Percentiles rank a stretch among this genome's conserved stretches.
These are phyloP conservation scores for Garra rufa DNA, from an alignment of 2,113 vertebrate species.

Conservation along the genomic window DNA sequence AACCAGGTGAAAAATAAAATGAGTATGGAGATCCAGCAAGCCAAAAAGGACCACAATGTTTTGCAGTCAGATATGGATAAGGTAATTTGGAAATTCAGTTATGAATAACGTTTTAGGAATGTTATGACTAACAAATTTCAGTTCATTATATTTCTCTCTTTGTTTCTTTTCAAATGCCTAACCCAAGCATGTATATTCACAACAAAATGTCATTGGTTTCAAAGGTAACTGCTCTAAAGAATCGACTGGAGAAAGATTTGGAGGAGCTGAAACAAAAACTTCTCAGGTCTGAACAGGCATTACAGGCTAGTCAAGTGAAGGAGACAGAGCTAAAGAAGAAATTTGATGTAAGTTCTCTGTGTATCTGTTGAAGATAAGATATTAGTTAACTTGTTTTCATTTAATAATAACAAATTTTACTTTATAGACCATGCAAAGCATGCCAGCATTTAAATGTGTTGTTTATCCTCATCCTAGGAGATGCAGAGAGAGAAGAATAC, in stretches of 20 bases:
- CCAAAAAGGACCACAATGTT: slow-evolving; percentile 77
- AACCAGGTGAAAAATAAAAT: slow-evolving; percentile 80
- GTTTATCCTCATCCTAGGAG: slow-evolving; percentile 72
- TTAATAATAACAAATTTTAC: slow-evolving; percentile 1
- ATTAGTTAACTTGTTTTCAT: not conserved
- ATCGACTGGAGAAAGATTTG: slow-evolving; percentile 73
- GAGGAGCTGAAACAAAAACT: slow-evolving; percentile 82
- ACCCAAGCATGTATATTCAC: not conserved
- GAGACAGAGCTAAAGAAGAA: slow-evolving; percentile 80
- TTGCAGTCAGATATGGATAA: slow-evolving; percentile 85
- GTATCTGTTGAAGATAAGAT: not conserved
- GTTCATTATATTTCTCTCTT: slow-evolving; percentile 22
- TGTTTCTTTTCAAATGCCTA: not conserved
- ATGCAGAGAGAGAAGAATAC: slow-evolving; percentile 78
- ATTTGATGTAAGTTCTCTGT: slow-evolving; percentile 63
- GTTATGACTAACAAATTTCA: not conserved
- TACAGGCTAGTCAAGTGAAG: slow-evolving; percentile 72
- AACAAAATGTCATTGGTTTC: not conserved
- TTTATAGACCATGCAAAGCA: not conserved
- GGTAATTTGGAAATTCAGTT: slow-evolving; percentile 67
- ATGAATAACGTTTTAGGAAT: not conserved
- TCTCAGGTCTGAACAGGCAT: slow-evolving; percentile 76
- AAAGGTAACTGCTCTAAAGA: slow-evolving; percentile 77
- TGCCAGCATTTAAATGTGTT: not conserved
- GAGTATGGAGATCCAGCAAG: slow-evolving; percentile 86